These are phyloP conservation scores for Halocynthia roretzi DNA, from an alignment of 23 tunicate species.

Conservation along the genomic window DNA sequence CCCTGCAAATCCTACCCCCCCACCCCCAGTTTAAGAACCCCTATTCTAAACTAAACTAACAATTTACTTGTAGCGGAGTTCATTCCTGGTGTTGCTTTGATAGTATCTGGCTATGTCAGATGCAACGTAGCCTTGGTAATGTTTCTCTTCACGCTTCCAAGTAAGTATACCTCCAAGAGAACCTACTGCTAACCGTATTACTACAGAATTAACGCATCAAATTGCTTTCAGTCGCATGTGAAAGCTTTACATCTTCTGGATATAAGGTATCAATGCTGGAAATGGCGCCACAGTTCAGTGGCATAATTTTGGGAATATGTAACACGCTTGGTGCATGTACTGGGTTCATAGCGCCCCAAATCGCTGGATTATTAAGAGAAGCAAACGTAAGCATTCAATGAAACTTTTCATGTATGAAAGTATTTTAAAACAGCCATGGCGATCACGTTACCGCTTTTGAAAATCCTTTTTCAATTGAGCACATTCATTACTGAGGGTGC, in stretches of 20 bases:
- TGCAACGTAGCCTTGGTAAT: constrained; percentile 9
- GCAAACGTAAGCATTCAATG: constrained; percentile 6
- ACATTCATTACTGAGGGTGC: no score
- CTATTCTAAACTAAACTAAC: no score
- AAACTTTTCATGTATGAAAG: no score
- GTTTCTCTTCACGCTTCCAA: constrained; percentile 19
- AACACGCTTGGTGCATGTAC: constrained; percentile 16
- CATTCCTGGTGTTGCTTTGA: constrained; percentile 11
- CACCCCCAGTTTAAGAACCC: no score
- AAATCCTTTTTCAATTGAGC: no score
- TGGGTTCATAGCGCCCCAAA: constrained; percentile 28
- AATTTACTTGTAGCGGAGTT: constrained; percentile 3
- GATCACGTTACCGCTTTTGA: no score
- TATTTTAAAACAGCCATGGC: no score
- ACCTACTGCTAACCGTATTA: constrained; percentile 1
- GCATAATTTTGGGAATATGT: constrained; percentile 7
- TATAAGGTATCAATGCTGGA: constrained; percentile 25
- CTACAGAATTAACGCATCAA: background rate
- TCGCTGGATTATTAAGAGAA: constrained; percentile 19
- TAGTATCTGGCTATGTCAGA: constrained; percentile 1
- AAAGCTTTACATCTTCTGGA: constrained; percentile 17
- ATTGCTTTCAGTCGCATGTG: constrained; percentile 10
- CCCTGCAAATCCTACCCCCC: no score
- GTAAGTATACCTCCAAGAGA: background rate
- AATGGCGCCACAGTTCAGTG: constrained; percentile 24